phyloP scores from a whole-genome alignment of 2,113 vertebrate species.

The Pantherophis guttatus region DNA sequence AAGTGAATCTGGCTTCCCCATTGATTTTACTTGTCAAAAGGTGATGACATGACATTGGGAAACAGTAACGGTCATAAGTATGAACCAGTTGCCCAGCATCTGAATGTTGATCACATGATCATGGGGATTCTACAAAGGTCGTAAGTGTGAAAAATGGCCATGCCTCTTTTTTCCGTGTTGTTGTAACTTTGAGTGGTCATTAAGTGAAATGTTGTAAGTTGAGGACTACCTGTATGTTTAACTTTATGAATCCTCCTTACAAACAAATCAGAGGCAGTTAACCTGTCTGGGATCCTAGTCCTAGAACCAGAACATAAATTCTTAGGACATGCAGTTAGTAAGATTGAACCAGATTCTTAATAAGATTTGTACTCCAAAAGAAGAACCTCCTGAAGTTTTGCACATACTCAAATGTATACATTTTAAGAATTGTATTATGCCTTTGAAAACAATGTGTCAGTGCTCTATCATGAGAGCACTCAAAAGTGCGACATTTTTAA shows the following conservation, averaged over 20 bases:
- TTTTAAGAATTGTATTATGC: neutral
- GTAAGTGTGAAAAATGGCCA: neutral
- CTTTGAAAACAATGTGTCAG: neutral
- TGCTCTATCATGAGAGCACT: neutral
- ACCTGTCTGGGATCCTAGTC: neutral
- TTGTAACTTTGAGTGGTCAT: neutral
- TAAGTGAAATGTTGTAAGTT: neutral
- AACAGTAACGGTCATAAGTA: neutral
- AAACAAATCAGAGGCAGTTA: neutral
- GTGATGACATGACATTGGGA: neutral
- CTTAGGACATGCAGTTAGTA: neutral
- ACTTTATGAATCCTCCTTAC: neutral
- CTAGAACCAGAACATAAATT: neutral
- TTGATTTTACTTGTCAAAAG: neutral
- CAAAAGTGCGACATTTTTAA: neutral
- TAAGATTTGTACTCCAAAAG: neutral
- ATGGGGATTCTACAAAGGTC: neutral
- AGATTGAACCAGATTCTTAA: neutral
- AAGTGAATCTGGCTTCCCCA: neutral
- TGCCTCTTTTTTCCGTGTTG: fast-evolving
- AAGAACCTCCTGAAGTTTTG: neutral
- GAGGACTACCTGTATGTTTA: neutral
- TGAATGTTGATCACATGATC: neutral
- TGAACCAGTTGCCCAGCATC: neutral
- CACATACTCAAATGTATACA: neutral